phyloP scores from a whole-genome alignment of 35 echinoderm and acorn worm genomes.

The Lytechinus variegatus region DNA sequence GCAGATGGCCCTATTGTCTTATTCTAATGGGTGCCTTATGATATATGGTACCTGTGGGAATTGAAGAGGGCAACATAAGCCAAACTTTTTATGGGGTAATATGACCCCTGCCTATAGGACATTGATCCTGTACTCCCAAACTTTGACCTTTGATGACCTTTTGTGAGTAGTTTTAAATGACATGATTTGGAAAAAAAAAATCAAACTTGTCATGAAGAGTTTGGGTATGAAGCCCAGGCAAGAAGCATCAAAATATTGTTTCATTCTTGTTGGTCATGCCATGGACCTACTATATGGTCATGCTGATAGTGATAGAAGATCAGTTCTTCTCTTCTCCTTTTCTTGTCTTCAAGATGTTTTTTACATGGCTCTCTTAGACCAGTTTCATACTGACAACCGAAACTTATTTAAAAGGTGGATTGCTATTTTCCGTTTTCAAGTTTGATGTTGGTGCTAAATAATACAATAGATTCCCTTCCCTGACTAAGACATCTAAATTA shows the following conservation, averaged over 20 bases:
- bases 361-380: too few relatives aligned
- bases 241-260: background rate
- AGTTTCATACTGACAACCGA: too few relatives aligned
- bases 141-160: background rate
- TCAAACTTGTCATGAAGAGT: background rate
- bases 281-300: too few relatives aligned
- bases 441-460: too few relatives aligned
- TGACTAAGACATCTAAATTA: too few relatives aligned
- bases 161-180: constrained; percentile 20
- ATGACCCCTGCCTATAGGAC: background rate
- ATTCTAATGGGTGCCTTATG: background rate
- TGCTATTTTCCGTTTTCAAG: too few relatives aligned
- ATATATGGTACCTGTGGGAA: background rate
- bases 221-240: background rate
- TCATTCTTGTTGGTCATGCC: background rate
- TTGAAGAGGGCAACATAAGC: background rate
- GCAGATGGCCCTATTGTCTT: too few relatives aligned
- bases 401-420: too few relatives aligned
- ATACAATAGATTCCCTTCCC: too few relatives aligned
- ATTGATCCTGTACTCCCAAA: background rate
- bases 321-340: too few relatives aligned
- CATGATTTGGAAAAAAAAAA: background rate
- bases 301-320: too few relatives aligned
- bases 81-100: background rate
- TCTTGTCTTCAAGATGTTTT: too few relatives aligned